Percentiles rank a stretch among this genome's conserved stretches.
These are phyloP conservation scores for Diuraphis noxia DNA, from an alignment of 1,140 invertebrate genomes.

Conservation along the genomic window DNA sequence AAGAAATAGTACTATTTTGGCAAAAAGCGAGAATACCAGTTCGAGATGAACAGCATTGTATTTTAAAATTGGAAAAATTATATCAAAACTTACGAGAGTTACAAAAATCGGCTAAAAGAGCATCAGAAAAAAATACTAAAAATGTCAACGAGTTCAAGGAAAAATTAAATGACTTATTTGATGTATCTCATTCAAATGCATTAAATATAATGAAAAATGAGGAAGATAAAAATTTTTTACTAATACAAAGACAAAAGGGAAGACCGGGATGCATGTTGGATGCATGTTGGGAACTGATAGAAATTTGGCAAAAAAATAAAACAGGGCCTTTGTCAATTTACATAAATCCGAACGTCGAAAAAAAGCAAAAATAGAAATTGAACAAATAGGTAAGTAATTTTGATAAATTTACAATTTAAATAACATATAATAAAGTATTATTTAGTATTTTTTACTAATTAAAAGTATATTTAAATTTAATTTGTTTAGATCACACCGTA, in stretches of 20 bases:
- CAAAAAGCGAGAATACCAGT: background rate
- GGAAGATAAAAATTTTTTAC: background rate
- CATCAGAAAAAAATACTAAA: background rate
- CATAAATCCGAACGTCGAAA: background rate
- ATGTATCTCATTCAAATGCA: background rate
- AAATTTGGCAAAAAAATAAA: too few species aligned
- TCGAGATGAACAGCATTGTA: slow-evolving; percentile 53
- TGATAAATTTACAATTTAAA: background rate
- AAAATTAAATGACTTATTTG: background rate
- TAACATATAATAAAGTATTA: background rate
- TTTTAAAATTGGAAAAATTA: background rate
- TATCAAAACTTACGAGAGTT: background rate
- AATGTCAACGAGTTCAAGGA: background rate
- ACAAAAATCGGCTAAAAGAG: background rate
- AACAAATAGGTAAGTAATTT: background rate
- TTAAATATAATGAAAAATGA: background rate
- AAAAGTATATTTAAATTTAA: background rate
- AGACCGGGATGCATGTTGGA: background rate
- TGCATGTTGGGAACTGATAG: background rate
- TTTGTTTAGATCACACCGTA: background rate
- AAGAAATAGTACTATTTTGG: background rate
- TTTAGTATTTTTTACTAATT: background rate
- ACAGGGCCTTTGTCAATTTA: too few species aligned
- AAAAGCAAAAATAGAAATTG: background rate
- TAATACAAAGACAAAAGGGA: background rate